Evolutionary conservation across 2,888 invertebrate genomes (phyloP).

Genomic region (Tachina fera): DNA sequence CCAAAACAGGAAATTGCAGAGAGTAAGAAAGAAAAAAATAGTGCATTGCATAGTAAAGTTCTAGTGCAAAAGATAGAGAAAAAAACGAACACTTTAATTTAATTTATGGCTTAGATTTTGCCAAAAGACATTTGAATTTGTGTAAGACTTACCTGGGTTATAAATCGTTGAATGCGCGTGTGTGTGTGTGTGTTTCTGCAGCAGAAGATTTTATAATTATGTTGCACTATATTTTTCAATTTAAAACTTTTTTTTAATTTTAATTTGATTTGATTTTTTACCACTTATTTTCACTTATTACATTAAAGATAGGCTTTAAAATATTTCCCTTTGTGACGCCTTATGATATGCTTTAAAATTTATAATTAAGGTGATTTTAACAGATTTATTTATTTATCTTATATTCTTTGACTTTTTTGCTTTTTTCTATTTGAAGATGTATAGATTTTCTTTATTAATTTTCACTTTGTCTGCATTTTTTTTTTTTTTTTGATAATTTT

Average conservation of each 20-base stretch:
- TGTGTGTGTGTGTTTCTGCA: neutral
- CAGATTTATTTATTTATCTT: neutral
- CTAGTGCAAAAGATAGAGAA: neutral
- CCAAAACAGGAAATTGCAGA: constrained; percentile 42
- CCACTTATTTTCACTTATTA: neutral
- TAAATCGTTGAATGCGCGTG: constrained; percentile 13
- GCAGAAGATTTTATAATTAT: constrained; percentile 20
- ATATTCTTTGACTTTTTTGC: neutral
- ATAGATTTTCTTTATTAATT: too few species aligned
- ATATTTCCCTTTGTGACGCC: neutral
- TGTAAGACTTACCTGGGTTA: constrained; percentile 56
- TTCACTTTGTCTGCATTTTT: neutral
- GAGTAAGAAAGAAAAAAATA: constrained; percentile 1
- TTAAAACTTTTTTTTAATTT: neutral
- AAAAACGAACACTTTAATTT: constrained; percentile 39
- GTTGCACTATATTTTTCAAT: constrained; percentile 6
- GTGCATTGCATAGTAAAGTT: constrained; percentile 1
- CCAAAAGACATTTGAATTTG: constrained; percentile 57
- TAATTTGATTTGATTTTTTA: constrained; percentile 1
- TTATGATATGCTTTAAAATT: constrained; percentile 9
- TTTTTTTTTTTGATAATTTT: neutral
- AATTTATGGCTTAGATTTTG: constrained; percentile 54
- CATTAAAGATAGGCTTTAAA: neutral
- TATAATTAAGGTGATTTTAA: neutral
- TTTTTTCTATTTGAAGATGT: neutral